Evolutionary conservation across 2,797 vertebrate genomes (phyloP), one percentile per base, ranked within the genome.

Genomic region (Scolopax bukidnonensis): DNA sequence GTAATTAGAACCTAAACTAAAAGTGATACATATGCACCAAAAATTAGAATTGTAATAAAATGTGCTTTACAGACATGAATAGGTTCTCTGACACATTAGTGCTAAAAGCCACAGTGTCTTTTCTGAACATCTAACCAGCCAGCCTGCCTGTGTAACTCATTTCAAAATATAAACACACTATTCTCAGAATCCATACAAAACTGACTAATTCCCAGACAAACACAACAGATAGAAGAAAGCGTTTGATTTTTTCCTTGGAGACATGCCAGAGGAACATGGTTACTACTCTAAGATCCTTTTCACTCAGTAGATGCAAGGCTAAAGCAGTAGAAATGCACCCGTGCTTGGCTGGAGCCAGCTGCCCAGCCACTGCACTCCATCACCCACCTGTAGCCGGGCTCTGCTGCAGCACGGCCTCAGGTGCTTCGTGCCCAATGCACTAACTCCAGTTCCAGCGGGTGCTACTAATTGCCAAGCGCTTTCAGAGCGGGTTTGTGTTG

Each of bases 321-420:
- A 30, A n/a, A 38, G 41, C 40, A 82, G 28, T 2, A 48, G 41
- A 21, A 36, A 4, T 1, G 4, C 12, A n/a, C 2, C 7, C 8
- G 2, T 6, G 15, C 28, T 6, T 2, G 14, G 33, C 50, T 56
- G 45, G 53, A 59, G 27, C 10, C 65, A 59, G 65, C 40, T 50
- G 57, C 53, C 71, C 17, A 12, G 38, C 19, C 24, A 1, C 69
- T 2, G 18, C 3, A 1, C 27, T 12, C 14, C 43, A 9, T 3
- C 0, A 2, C 45, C 27, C 54, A 6, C 16, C 20, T 25, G 2
- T 1, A 51, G 45, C 68, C 14, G 16, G 21, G 9, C 47, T 8
- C 17, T 9, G 7, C 12, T 2, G 1, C 32, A 25, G 2, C 3
- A 5, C 60, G 1, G 8, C 1, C 0, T 5, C 43, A 30, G 40